Conservation (phyloP, 2,113 vertebrate genomes). For the Strix aluco region DNA sequence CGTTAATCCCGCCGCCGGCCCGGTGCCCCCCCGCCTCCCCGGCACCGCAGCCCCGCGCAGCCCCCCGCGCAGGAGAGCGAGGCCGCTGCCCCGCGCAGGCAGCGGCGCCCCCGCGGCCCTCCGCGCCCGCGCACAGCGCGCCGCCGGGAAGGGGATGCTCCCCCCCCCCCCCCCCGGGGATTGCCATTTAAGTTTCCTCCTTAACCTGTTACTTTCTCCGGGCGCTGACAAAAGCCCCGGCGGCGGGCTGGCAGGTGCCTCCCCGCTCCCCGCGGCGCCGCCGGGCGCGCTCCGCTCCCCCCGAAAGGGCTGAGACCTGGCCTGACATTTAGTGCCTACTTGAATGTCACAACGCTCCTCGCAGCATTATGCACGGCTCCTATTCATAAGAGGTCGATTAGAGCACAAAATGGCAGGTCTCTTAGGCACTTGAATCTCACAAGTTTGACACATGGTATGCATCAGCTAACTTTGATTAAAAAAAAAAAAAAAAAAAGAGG, state of each 20-base stretch:
- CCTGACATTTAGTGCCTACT: constrained; percentile 75
- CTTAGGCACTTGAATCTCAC: constrained; percentile 81
- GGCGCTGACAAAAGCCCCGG: constrained; percentile 13
- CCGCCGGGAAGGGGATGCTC: background rate
- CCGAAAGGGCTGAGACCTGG: constrained; percentile 69
- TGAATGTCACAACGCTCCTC: constrained; percentile 79
- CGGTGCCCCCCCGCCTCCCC: background rate
- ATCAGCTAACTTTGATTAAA: constrained; percentile 76
- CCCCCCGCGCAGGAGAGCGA: background rate
- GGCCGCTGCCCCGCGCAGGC: background rate
- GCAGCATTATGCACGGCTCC: constrained; percentile 75
- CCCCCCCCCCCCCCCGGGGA: background rate
- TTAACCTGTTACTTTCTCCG: constrained; percentile 76
- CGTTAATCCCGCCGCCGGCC: background rate
- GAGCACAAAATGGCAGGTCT: constrained; percentile 96
- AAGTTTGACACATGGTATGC: constrained; percentile 84
- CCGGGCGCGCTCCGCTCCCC: background rate
- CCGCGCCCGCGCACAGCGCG: background rate
- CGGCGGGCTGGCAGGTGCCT: constrained; percentile 43
- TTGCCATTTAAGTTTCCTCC: constrained; percentile 48
- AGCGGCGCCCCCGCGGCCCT: background rate
- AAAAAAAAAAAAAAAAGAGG: background rate
- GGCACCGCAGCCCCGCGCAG: background rate
- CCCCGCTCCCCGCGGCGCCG: background rate
- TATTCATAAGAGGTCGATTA: constrained; percentile 83